Evolutionary conservation across 2,888 invertebrate species (phyloP), one percentile per base, ranked within the genome.

Genomic region (Rutpela maculata): DNA sequence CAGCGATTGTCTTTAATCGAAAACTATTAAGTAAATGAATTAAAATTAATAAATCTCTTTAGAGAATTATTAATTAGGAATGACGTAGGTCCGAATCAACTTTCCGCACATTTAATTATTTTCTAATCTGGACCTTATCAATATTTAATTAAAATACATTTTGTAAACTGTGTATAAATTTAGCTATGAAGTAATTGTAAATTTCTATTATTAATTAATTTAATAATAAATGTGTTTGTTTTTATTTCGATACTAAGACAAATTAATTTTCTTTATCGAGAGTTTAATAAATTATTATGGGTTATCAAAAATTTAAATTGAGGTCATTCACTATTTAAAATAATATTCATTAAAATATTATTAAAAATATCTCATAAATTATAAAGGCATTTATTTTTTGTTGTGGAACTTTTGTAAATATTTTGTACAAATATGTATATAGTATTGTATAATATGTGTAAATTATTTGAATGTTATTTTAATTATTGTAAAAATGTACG

Each of bases 371-470:
- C 26, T 62, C 63, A 69, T 70, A 63, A 43, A 73, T 59, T 57
- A 43, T 55, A 22, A 63, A 43, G 62, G 75, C 75, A 77, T 79
- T 79, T 72, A 71, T 63, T 43, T 56, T 67, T 57, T 65, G 43
- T 77, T 19, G 26, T 76, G 57, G 57, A 72, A 60, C 67, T 65
- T 73, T 69, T 82, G 82, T 82, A 82, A 76, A 81, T 81, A 81
- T 77, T 76, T 78, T 82, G 82, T 81, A 82, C 74, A 82, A 81
- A 79, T 79, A 65, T 86, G 84, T 85, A 85, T 78, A 86, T 84
- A 85, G 77, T 75, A 74, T 77, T 85, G 84, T 84, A 85, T 77
- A 59, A 57, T 78, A 80, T 80, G 81, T 84, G 83, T 84, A 84
- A 84, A 84, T 84, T 84, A 83, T 83, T 82, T 78, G 74, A 78